Evolutionary conservation across 2,888 invertebrate genomes (phyloP), one percentile per base, ranked within the genome.

Genomic region (Syrphus vitripennis): DNA sequence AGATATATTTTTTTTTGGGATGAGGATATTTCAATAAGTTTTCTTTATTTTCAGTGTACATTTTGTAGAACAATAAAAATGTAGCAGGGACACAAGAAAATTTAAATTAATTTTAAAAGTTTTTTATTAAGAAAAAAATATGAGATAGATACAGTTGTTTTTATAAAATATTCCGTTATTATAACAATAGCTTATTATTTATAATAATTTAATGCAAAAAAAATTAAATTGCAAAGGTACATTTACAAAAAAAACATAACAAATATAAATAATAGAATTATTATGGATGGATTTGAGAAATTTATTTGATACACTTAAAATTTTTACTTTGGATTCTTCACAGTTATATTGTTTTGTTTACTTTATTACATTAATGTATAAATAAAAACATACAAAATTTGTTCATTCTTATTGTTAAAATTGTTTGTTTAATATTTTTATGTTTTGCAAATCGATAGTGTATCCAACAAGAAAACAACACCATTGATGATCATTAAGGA

Each of bases 401-500:
- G 76, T 81, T 81, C 81, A 81, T 83, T 40, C 63, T 78, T 75
- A 83, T 70, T 4, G 50, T 75, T 63, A 70, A 14, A 34, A 24
- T 61, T 37, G 14, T 14, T 10, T 24, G 14, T 14, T 45, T 21
- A 21, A 9, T 2, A 24, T 6, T 14, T 55, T 91, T 91, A 92
- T 91, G 92, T 90, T 90, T 91, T 89, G 89, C 90, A 92, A 78
- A 91, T 91, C 76, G 90, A 91, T 42, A 91, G 88, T n/a, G 91
- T 91, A 40, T 91, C 91, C 88, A 91, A 84, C 0, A 91, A 82
- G 87, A 91, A 91, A 83, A 92, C 91, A 29, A 90, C 91, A 4
- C 91, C 92, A 72, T 91, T 91, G 88, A 91, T 91, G 87, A 91
- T 91, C 91, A 91, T 91, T 88, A 91, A 74, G 0, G 91, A 90